Percentiles rank a stretch among this genome's conserved stretches.
These are phyloP conservation scores for Mustela lutreola DNA, from an alignment of 2,113 vertebrate genomes.

Conservation along the genomic window DNA sequence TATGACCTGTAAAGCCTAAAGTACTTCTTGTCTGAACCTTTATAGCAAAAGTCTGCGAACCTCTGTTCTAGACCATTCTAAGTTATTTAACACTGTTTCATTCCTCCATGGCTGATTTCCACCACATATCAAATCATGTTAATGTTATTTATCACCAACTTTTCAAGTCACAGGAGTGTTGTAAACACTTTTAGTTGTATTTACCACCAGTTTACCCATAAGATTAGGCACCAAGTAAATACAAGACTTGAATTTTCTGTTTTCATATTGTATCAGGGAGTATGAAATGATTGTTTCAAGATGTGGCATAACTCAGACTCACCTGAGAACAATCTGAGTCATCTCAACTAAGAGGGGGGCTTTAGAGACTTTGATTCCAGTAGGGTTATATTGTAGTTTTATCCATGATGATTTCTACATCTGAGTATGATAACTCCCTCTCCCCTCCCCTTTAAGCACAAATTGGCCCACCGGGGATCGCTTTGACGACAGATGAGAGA, in stretches of 20 bases:
- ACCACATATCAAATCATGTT: not conserved
- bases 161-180: not conserved
- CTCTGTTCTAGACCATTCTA: slow-evolving; percentile 14
- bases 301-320: not conserved
- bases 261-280: not conserved
- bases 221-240: not conserved
- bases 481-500: slow-evolving; percentile 86
- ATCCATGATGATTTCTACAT: slow-evolving; percentile 4
- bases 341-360: not conserved
- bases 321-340: not conserved
- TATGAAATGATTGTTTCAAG: not conserved
- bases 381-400: not conserved
- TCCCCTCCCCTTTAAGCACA: slow-evolving; percentile 85
- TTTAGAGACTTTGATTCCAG: not conserved
- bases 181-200: not conserved
- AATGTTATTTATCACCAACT: not conserved
- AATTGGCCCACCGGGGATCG: slow-evolving; percentile 91
- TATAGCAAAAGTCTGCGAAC: not conserved
- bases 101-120: slow-evolving; percentile 18
- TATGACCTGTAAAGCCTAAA: not conserved
- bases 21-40: not conserved
- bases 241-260: not conserved
- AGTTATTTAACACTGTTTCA: not conserved
- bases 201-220: not conserved
- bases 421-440: slow-evolving; percentile 12